Base-by-base conservation (phyloP, 2,888 invertebrate genomes). In the Drosophila nr. perissopoda region DNA sequence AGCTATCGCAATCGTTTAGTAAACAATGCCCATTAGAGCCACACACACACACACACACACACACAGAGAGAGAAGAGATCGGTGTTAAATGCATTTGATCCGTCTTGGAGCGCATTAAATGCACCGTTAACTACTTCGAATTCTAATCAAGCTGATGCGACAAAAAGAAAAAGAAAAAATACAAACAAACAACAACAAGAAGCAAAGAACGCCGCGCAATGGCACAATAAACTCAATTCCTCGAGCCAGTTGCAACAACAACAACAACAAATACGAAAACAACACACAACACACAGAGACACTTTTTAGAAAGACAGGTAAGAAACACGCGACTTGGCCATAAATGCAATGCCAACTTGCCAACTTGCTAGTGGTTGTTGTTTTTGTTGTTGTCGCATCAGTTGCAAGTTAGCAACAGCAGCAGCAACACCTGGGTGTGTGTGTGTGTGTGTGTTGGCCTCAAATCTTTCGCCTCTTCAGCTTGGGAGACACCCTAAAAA, bases 151-250 rank as follows among this genome's bases (percentile, higher is more conserved):
- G 83, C 77, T 74, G 75, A 80, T 88, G 89, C 84, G 90, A 88
- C 88, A 86, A 85, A 40, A 36, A 38, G 18, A n/a, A 34, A 29
- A 34, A 53, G 34, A 33, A 34, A 21, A 53, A 34, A 53, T 11
- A 34, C 21, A 53, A 53, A 36, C 54, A 36, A 45, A 36, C 54
- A 54, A 25, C 54, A 36, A 36, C 36, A 54, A 18, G 18, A 36
- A 74, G 76, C 79, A 76, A 83, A 74, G 88, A 83, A 85, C 77
- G 83, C 76, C 90, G 80, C 80, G 45, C 78, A 61, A 76, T 87
- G 90, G 83, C 86, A 89, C 85, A 89, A 89, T 89, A 88, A 87
- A 86, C 89, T 89, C 85, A 86, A 81, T 79, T 81, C 82, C 76
- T 63, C 56, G 79, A 70, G 66, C 68, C 65, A 76, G 56, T 75